phyloP scores from a whole-genome alignment of 2,797 vertebrate species.

The Salarias fasciatus region DNA sequence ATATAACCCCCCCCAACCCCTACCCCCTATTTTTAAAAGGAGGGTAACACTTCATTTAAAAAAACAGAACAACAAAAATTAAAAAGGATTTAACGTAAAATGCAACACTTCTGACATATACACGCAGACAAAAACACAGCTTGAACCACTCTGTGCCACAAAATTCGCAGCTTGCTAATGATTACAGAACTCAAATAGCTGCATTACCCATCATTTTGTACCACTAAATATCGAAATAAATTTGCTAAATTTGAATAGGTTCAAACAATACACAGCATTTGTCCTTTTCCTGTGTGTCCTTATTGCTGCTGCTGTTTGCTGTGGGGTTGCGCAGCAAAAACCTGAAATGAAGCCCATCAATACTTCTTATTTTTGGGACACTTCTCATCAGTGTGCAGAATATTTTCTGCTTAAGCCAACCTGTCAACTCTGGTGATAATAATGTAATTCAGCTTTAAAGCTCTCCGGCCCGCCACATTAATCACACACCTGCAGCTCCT shows the following conservation, averaged over 20 bases:
- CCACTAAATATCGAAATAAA: conserved; percentile 20
- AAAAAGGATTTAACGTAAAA: too few relatives aligned
- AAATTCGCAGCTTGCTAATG: too few relatives aligned
- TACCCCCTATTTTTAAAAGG: too few relatives aligned
- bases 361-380: conserved; percentile 4
- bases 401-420: conserved; percentile 5
- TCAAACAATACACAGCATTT: neutral
- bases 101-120: too few relatives aligned
- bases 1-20: too few relatives aligned
- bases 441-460: conserved; percentile 20
- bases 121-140: too few relatives aligned
- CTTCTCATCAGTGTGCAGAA: conserved; percentile 20
- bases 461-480: conserved; percentile 27
- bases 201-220: neutral
- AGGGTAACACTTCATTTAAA: too few relatives aligned
- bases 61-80: too few relatives aligned
- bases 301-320: conserved; percentile 12
- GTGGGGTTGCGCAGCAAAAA: conserved; percentile 22
- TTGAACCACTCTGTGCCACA: too few relatives aligned
- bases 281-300: conserved; percentile 14
- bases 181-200: too few relatives aligned
- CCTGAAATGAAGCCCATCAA: conserved; percentile 15
- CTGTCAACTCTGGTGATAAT: conserved; percentile 13
- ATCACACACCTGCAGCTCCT: conserved; percentile 41
- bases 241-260: neutral